These are phyloP conservation scores for Ephydatia muelleri DNA, from an alignment of 37 sponge, comb jelly and placozoan species.

Conservation along the genomic window DNA sequence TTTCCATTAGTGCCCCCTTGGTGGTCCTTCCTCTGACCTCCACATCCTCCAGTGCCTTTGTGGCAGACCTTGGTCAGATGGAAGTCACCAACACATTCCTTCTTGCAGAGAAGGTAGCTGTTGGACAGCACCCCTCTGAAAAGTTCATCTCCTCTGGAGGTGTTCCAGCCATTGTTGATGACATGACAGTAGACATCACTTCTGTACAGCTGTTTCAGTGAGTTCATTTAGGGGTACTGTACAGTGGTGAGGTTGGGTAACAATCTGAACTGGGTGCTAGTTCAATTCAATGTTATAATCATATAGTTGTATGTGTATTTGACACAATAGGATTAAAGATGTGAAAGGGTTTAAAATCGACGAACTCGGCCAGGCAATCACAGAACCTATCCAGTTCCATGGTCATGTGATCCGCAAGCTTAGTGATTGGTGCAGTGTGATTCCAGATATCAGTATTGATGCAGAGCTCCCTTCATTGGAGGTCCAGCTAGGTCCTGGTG, in stretches of 20 bases:
- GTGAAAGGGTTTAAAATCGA: not conserved
- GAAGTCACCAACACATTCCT: slow-evolving; percentile 40
- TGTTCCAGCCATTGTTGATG: slow-evolving; percentile 41
- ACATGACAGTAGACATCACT: slow-evolving; percentile 21
- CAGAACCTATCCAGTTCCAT: slow-evolving; percentile 40
- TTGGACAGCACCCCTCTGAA: not conserved
- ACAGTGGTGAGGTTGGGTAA: not conserved
- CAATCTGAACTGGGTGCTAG: too few relatives aligned
- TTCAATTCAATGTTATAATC: too few relatives aligned
- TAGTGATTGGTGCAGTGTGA: slow-evolving; percentile 24
- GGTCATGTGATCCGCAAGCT: slow-evolving; percentile 45
- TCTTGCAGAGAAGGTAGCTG: slow-evolving; percentile 5
- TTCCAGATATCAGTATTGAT: slow-evolving; percentile 39
- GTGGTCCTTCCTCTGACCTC: slow-evolving; percentile 39
- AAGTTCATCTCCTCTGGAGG: slow-evolving; percentile 11
- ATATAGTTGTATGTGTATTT: too few relatives aligned
- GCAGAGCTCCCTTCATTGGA: slow-evolving; percentile 26
- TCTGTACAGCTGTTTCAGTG: slow-evolving; percentile 44
- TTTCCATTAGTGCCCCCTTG: slow-evolving; percentile 36
- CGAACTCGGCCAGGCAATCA: slow-evolving; percentile 10
- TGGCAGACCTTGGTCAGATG: slow-evolving; percentile 49
- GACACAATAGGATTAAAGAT: not conserved
- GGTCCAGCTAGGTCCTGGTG: slow-evolving; percentile 17
- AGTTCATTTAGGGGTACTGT: not conserved
- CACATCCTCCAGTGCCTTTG: slow-evolving; percentile 25